A percentile compares a stretch with the other conserved stretches of the same genome.
phyloP scores from a whole-genome alignment of 2,113 vertebrate genomes.

The Triplophysa siluroides region DNA sequence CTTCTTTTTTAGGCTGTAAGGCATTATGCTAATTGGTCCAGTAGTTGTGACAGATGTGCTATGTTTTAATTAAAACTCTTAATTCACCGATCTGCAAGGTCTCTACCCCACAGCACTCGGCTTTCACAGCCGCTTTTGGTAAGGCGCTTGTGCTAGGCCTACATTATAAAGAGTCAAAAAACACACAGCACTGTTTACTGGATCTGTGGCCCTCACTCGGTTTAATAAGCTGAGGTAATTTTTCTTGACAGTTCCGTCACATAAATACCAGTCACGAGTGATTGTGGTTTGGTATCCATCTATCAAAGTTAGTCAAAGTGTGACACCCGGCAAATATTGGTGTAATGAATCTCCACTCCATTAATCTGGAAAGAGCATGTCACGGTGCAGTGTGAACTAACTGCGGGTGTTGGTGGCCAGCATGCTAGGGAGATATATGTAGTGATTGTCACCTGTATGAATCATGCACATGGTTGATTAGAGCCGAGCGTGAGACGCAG shows the following conservation, averaged over 20 bases:
- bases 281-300: conserved; percentile 28
- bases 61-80: conserved; percentile 58
- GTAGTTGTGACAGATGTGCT: conserved; percentile 57
- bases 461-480: conserved; percentile 38
- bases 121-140: conserved; percentile 1
- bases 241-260: conserved; percentile 10
- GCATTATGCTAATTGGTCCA: conserved; percentile 56
- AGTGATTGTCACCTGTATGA: conserved; percentile 44
- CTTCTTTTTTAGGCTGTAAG: conserved; percentile 49
- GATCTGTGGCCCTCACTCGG: background rate
- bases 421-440: conserved; percentile 17
- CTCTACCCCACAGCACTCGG: conserved; percentile 21
- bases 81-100: conserved; percentile 43
- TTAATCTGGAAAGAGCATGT: conserved; percentile 40
- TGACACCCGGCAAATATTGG: conserved; percentile 38
- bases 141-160: conserved; percentile 12
- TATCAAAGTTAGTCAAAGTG: conserved; percentile 38
- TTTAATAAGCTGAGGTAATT: conserved; percentile 11
- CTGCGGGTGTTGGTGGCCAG: conserved; percentile 29
- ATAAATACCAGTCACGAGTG: background rate
- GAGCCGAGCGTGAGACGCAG: conserved; percentile 29
- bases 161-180: background rate
- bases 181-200: background rate
- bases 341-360: conserved; percentile 42
- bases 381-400: conserved; percentile 4